Base-by-base conservation (phyloP, 1,140 invertebrate species). In the Portunus trituberculatus region DNA sequence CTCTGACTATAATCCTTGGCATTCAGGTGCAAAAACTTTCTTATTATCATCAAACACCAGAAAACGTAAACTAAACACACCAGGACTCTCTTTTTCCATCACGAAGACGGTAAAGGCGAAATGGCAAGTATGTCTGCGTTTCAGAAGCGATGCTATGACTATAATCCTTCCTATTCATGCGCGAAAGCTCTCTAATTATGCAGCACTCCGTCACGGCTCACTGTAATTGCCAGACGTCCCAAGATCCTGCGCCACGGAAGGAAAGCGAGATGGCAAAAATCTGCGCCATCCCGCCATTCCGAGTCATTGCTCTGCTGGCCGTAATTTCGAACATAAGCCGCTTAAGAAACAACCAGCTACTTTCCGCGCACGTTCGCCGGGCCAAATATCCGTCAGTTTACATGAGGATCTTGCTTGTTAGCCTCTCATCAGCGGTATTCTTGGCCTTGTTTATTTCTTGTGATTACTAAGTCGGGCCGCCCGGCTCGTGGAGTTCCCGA, bases 391-490 rank as follows among this genome's bases (percentile, higher is more conserved):
- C 67, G 67, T 76, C 67, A 76, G 67, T 76, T 76, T 76, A 76
- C 67, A n/a, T 76, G 67, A 76, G 67, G 67, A 25, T 76, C 67
- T 76, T n/a, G 67, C 67, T 76, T 76, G 67, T 76, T 76, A 76
- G 67, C 67, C 67, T 76, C 67, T 76, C 67, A 76, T 76, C 67
- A 76, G 67, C 20, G 67, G 67, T 76, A 76, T 76, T 76, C 67
- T 76, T 76, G n/a, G 67, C 25, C 52, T 76, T 76, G 67, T 76
- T 76, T 76, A 76, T 76, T 76, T 76, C 67, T 76, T 76, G 67
- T 76, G 67, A 76, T 76, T 76, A 76, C 67, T 76, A 76, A 76
- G 67, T 76, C 67, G 67, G 67, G 10, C 2, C 6, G 20, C 67
- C 2, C 6, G 20, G 67, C 52, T 20, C 67, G 16, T 25, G 20